phyloP scores from a whole-genome alignment of 2,888 invertebrate genomes.

The Nemotelus pantherinus region DNA sequence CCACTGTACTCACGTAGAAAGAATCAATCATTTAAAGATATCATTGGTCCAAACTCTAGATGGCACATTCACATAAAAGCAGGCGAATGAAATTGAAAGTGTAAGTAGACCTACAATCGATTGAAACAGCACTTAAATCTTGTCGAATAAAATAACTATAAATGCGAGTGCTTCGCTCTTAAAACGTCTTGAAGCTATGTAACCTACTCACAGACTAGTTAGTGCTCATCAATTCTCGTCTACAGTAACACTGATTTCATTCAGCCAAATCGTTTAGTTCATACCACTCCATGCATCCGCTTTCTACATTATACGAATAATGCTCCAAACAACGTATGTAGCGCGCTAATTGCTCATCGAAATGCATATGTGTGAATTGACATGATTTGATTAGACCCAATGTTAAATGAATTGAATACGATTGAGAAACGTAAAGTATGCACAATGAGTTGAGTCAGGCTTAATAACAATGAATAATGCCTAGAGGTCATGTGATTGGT shows the following conservation, averaged over 20 bases:
- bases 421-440: constrained; percentile 22
- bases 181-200: too few species aligned
- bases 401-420: constrained; percentile 20
- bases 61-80: too few species aligned
- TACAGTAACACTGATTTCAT: constrained; percentile 19
- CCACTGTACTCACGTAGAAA: too few species aligned
- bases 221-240: constrained; percentile 30
- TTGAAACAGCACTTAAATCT: too few species aligned
- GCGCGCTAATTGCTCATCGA: constrained; percentile 31
- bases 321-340: too few species aligned
- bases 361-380: constrained; percentile 33
- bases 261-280: constrained; percentile 9
- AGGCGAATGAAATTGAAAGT: too few species aligned
- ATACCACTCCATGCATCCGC: constrained; percentile 25
- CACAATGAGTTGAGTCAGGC: constrained; percentile 15
- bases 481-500: constrained; percentile 12
- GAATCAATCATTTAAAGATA: too few species aligned
- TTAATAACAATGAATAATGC: constrained; percentile 27
- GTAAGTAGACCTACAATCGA: too few species aligned
- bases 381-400: constrained; percentile 31
- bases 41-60: too few species aligned
- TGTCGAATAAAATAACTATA: too few species aligned
- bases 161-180: too few species aligned
- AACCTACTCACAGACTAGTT: neutral
- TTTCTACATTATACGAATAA: constrained; percentile 12